Percentiles rank a stretch among this genome's conserved stretches.
Evolutionary conservation across 2,113 vertebrate genomes (phyloP).

Genomic region (Rhabdornis inornatus): DNA sequence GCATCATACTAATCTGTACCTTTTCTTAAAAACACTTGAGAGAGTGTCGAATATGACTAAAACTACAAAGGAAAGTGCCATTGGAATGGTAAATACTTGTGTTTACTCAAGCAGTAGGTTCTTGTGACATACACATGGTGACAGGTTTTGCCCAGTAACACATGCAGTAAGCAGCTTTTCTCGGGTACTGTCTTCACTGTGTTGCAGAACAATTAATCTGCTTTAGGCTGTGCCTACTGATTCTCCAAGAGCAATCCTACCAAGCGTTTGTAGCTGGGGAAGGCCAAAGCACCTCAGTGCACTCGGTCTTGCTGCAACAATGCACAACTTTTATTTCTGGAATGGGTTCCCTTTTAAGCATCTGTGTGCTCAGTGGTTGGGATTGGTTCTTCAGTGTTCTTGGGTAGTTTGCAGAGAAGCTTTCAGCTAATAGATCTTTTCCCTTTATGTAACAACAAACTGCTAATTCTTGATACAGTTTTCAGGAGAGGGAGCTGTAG

Average conservation of each 20-base stretch:
- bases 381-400: not conserved
- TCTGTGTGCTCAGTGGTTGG: not conserved
- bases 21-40: not conserved
- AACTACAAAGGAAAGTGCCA: not conserved
- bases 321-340: fast-evolving
- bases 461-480: not conserved
- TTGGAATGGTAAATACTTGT: not conserved
- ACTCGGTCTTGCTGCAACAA: not conserved
- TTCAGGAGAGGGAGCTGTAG: not conserved
- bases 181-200: not conserved
- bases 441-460: not conserved
- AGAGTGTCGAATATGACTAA: not conserved
- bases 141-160: not conserved
- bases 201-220: not conserved
- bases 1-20: not conserved
- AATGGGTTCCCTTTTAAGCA: not conserved
- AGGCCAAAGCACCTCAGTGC: not conserved
- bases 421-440: not conserved
- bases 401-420: not conserved
- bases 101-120: not conserved
- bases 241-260: not conserved
- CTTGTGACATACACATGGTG: not conserved
- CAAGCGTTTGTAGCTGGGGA: not conserved
- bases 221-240: not conserved
- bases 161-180: not conserved